Evolutionary conservation across 2,888 invertebrate genomes (phyloP).

Genomic region (Nemotelus pantherinus): DNA sequence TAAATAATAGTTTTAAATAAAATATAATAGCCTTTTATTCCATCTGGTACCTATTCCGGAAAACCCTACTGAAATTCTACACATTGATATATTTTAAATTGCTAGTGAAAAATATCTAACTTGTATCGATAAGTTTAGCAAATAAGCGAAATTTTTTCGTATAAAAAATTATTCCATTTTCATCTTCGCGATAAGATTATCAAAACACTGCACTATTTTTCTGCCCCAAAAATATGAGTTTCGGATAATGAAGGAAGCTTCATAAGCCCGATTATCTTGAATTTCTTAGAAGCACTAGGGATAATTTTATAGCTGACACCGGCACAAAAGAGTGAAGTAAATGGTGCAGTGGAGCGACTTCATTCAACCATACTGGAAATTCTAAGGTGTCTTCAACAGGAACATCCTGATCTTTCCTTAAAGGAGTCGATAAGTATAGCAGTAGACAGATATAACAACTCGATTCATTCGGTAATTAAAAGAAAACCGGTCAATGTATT

Average conservation of each 20-base stretch:
- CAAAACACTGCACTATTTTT: constrained; percentile 44
- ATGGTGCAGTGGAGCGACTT: constrained; percentile 26
- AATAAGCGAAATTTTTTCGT: constrained; percentile 36
- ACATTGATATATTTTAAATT: constrained; percentile 37
- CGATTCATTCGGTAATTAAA: constrained; percentile 21
- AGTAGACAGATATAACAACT: constrained; percentile 26
- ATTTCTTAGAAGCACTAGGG: constrained; percentile 28
- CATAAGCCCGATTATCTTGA: constrained; percentile 27
- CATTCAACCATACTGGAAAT: constrained; percentile 42
- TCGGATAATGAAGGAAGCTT: constrained; percentile 39
- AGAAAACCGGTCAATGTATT: constrained; percentile 6
- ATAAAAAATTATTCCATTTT: constrained; percentile 39
- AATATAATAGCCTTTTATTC: no score
- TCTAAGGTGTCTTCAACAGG: constrained; percentile 9
- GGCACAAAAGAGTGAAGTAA: constrained; percentile 26
- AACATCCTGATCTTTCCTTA: constrained; percentile 34
- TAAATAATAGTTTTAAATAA: no score
- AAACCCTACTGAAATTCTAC: constrained; percentile 35
- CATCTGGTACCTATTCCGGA: constrained; percentile 42
- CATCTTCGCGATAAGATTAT: constrained; percentile 40
- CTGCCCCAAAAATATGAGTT: constrained; percentile 27
- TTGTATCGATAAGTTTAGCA: constrained; percentile 33
- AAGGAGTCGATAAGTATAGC: constrained; percentile 11
- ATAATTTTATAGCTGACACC: constrained; percentile 16
- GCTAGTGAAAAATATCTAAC: constrained; percentile 8